A percentile compares a stretch with the other conserved stretches of the same genome.
Conservation (phyloP, 2,797 vertebrate genomes). For the Scolopax bukidnonensis region DNA sequence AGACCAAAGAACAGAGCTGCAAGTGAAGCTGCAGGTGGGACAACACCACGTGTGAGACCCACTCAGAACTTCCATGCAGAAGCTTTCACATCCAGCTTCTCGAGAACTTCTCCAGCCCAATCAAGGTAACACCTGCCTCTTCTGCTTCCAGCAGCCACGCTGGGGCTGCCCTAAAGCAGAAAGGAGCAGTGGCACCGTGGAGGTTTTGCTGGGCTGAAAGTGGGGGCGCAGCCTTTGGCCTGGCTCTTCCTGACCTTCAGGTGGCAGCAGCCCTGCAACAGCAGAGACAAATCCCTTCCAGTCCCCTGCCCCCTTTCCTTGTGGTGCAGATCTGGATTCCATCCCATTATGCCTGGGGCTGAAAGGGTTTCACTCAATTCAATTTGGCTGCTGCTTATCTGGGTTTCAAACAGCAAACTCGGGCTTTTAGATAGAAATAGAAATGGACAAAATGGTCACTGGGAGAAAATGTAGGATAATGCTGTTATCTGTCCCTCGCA, state of each 20-base stretch:
- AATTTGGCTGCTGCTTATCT: not conserved
- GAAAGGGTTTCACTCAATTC: not conserved
- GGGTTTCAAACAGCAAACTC: not conserved
- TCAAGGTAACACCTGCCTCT: not conserved
- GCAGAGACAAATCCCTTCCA: rapidly evolving
- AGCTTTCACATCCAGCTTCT: not conserved
- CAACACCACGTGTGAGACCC: not conserved
- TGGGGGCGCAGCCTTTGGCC: not conserved
- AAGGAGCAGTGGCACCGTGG: not conserved
- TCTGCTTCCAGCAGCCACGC: rapidly evolving
- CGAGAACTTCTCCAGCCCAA: not conserved
- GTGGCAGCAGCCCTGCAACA: not conserved
- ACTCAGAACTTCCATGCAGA: not conserved
- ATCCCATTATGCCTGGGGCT: rapidly evolving
- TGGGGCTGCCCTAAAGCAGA: rapidly evolving
- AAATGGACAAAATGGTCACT: not conserved
- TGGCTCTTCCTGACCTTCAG: not conserved
- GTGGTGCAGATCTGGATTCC: rapidly evolving
- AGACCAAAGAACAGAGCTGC: not conserved
- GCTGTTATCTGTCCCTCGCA: rapidly evolving
- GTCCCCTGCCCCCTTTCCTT: not conserved
- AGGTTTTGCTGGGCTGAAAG: not conserved
- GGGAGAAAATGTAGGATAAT: rapidly evolving
- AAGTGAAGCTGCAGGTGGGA: not conserved
- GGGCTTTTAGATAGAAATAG: not conserved